phyloP scores from a whole-genome alignment of 1,140 invertebrate species.

The Calosoma granatense region DNA sequence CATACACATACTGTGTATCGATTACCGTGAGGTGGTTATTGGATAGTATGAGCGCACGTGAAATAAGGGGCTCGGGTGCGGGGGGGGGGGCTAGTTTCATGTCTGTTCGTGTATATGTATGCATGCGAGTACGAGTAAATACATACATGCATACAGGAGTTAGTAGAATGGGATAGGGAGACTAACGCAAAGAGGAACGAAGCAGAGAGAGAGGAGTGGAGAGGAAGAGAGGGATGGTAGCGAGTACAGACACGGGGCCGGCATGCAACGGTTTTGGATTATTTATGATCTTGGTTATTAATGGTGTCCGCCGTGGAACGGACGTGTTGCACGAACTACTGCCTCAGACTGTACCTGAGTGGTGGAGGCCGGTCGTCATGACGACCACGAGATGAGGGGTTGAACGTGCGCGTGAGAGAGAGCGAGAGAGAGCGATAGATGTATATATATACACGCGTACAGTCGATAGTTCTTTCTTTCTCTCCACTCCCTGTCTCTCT shows the following conservation, averaged over 20 bases:
- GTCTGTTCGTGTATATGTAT: not conserved
- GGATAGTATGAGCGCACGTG: not conserved
- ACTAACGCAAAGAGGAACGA: no score
- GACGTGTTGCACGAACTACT: not conserved
- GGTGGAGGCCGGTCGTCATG: constrained; percentile 1
- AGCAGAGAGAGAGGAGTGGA: not conserved
- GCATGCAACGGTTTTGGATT: constrained; percentile 1
- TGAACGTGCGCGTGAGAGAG: not conserved
- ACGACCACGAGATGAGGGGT: not conserved
- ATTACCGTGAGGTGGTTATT: no score
- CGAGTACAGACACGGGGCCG: not conserved
- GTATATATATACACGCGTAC: no score
- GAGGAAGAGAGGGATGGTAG: not conserved
- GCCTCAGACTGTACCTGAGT: not conserved
- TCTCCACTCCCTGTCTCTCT: no score
- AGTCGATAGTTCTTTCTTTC: not conserved
- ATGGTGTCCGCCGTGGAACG: constrained; percentile 1
- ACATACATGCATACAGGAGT: not conserved
- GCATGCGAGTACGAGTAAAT: not conserved
- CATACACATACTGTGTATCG: not conserved
- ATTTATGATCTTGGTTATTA: constrained; percentile 5
- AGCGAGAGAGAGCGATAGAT: not conserved
- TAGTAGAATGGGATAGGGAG: no score
- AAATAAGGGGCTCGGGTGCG: no score
- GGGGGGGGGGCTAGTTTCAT: not conserved